These are phyloP conservation scores for Crioceris asparagi DNA, from an alignment of 2,888 invertebrate genomes.

Conservation along the genomic window DNA sequence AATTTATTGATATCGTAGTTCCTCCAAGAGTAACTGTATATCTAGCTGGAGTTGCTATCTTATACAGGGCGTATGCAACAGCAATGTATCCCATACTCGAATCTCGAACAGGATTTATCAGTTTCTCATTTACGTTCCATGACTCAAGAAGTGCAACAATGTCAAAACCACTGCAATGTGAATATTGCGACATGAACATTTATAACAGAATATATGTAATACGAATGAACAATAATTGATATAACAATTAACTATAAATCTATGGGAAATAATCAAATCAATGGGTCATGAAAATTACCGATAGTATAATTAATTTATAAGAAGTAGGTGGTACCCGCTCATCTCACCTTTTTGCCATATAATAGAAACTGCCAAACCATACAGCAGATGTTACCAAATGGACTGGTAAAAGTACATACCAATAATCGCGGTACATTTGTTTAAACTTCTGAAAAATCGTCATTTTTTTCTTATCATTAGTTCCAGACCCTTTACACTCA, in stretches of 20 bases:
- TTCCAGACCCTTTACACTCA: constrained; percentile 2
- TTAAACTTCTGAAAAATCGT: constrained; percentile 75
- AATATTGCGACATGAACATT: constrained; percentile 4
- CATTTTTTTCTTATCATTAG: constrained; percentile 35
- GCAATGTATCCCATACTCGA: constrained; percentile 84
- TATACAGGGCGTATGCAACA: constrained; percentile 84
- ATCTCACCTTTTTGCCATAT: constrained; percentile 71
- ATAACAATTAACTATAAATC: no score
- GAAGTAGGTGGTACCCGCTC: no score
- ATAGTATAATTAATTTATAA: no score
- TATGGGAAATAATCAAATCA: no score
- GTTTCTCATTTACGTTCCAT: constrained; percentile 64
- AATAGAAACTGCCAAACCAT: constrained; percentile 86
- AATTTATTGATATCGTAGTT: constrained; percentile 76
- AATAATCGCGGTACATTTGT: constrained; percentile 88
- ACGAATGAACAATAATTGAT: constrained; percentile 1
- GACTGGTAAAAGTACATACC: constrained; percentile 92
- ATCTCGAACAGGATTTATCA: constrained; percentile 64
- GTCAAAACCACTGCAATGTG: constrained; percentile 73
- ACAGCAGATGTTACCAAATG: constrained; percentile 77
- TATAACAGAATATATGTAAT: constrained; percentile 1
- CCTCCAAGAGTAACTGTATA: constrained; percentile 90
- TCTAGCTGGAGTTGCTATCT: constrained; percentile 80
- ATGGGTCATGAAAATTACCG: no score
- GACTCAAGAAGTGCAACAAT: constrained; percentile 67